Percentiles rank a stretch among this genome's conserved stretches.
Evolutionary conservation across 2,113 vertebrate genomes (phyloP).

Genomic region (Protobothrops mucrosquamatus): DNA sequence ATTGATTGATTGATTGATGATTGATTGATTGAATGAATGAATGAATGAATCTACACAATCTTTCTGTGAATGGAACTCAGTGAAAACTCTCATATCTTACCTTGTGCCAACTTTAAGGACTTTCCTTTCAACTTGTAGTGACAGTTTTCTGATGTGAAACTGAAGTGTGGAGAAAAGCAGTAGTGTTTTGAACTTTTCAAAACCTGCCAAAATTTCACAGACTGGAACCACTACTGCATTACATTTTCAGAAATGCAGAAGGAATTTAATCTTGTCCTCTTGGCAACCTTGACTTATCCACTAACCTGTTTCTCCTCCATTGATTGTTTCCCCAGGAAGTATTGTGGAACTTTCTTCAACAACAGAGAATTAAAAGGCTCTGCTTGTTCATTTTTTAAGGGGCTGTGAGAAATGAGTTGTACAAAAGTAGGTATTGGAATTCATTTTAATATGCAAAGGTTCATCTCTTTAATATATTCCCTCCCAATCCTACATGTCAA

Average conservation of each 20-base stretch:
- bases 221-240: background rate
- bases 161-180: background rate
- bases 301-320: background rate
- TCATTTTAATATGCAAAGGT: background rate
- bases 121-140: background rate
- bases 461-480: background rate
- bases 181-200: background rate
- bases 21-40: too few relatives aligned
- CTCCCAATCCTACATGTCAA: background rate
- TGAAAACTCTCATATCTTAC: too few relatives aligned
- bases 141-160: background rate
- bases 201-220: background rate
- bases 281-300: background rate
- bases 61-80: background rate
- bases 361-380: background rate
- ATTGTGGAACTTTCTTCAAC: background rate
- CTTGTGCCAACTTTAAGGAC: too few relatives aligned
- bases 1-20: background rate
- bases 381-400: background rate
- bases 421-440: background rate
- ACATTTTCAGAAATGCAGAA: background rate
- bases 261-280: background rate
- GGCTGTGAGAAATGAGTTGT: background rate
- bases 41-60: background rate
- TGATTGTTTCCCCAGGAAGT: background rate